A percentile compares a stretch with the other conserved stretches of the same genome.
Conservation (phyloP, 2,888 invertebrate genomes). For the Zootermopsis nevadensis region DNA sequence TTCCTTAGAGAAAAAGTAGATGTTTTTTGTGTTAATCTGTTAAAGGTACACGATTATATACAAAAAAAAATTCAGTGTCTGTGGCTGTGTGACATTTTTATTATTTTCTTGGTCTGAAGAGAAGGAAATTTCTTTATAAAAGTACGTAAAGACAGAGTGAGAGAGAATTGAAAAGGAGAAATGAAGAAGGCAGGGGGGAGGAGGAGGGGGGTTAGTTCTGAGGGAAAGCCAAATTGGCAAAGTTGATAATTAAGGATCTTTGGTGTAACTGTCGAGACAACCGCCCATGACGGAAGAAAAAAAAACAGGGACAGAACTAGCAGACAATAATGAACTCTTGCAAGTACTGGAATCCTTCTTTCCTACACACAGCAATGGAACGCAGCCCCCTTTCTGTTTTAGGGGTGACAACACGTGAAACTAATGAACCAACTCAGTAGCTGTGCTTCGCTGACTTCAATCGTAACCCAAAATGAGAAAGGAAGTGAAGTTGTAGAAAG, state of each 20-base stretch:
- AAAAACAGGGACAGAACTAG: not conserved
- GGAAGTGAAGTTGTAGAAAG: too few species aligned
- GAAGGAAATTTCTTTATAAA: not conserved
- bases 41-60: not conserved
- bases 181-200: slow-evolving; percentile 12
- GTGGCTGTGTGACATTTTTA: not conserved
- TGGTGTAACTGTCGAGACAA: slow-evolving; percentile 34
- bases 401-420: slow-evolving; percentile 36
- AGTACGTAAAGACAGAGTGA: not conserved
- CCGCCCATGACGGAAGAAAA: not conserved
- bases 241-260: slow-evolving; percentile 51
- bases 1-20: not conserved
- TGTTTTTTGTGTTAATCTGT: not conserved
- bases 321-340: slow-evolving; percentile 27
- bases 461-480: too few species aligned
- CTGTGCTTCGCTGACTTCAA: not conserved
- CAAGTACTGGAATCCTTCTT: not conserved
- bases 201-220: slow-evolving; percentile 28
- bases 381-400: not conserved
- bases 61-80: not conserved
- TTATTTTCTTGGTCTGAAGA: slow-evolving; percentile 10
- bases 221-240: slow-evolving; percentile 51
- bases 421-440: slow-evolving; percentile 39
- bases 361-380: not conserved
- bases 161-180: slow-evolving; percentile 26